Conservation (phyloP, 1,140 invertebrate species). For the Monomorium pharaonis region DNA sequence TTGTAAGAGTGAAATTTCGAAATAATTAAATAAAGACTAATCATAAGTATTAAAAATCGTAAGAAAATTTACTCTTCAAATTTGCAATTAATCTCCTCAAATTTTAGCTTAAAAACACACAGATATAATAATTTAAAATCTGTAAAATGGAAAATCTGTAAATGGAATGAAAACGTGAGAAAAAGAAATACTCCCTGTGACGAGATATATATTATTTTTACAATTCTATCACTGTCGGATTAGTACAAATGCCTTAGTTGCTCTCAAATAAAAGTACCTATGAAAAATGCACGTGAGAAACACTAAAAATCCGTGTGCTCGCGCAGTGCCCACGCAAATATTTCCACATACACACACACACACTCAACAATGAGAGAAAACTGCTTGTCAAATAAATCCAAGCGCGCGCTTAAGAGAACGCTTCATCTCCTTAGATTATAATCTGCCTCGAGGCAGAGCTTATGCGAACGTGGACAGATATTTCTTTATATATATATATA, state of each 20-base stretch:
- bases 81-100: background rate
- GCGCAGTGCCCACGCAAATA: background rate
- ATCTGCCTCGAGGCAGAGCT: slow-evolving; percentile 50
- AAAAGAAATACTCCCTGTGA: background rate
- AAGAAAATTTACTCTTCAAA: background rate
- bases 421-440: slow-evolving; percentile 48
- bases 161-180: background rate
- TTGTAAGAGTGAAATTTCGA: background rate
- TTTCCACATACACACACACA: background rate
- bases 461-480: slow-evolving; percentile 18
- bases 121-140: background rate
- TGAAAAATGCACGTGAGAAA: background rate
- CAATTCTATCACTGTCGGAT: background rate
- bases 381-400: slow-evolving; percentile 51
- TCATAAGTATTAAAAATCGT: background rate
- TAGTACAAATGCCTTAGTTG: slow-evolving; percentile 18
- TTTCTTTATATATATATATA: slow-evolving; percentile 56
- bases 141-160: background rate
- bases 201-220: background rate
- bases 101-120: background rate
- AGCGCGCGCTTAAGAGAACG: slow-evolving; percentile 36
- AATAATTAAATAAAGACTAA: no score
- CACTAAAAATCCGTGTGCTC: background rate
- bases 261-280: background rate
- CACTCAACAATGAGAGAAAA: slow-evolving; percentile 17